Evolutionary conservation across 2,797 vertebrate genomes (phyloP), one percentile per base, ranked within the genome.

Genomic region (Sebastes trivittatus): DNA sequence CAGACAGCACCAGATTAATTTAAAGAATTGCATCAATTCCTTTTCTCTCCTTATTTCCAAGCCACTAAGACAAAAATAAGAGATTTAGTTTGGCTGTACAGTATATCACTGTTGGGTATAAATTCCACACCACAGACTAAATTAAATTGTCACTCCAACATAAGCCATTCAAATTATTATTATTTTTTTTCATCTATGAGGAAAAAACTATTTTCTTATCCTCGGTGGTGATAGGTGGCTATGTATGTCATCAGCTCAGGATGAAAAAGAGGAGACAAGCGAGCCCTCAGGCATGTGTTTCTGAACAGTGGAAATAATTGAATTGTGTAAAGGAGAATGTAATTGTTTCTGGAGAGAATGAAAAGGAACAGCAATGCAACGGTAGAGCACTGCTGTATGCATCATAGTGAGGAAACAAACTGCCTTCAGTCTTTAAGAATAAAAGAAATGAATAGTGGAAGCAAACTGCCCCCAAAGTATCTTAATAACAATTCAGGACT

Each of bases 71-170:
- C 68, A 83, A 81, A 84, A 79, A 66, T 55, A 68, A 29, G n/a
- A 75, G 54, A 81, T 85, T 87, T 79, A 72, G 68, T 85, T 83
- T 60, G 72, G 67, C 78, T 78, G 72, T 85, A 79, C 42, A 59
- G 34, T 67, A 65, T 68, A 75, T 86, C 78, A 88, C 68, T 32
- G 77, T 52, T 75, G 80, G 86, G 58, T 60, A 75, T 82, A 49
- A 74, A 86, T 85, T 87, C 76, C 77, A 79, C 84, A 77, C 14
- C 62, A 42, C 71, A 52, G 54, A 83, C 76, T 89, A 88, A 94
- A 94, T 94, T 92, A 94, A 92, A 91, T 89, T 94, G 94, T 95
- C 94, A 93, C 89, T 93, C 90, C 62, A 87, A 81, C 77, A 23
- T 84, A 87, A 91, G 75, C 83, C 74, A 75, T 87, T 86, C 30